Evolutionary conservation across 2,113 vertebrate genomes (phyloP).

Genomic region (Scytalopus superciliaris): DNA sequence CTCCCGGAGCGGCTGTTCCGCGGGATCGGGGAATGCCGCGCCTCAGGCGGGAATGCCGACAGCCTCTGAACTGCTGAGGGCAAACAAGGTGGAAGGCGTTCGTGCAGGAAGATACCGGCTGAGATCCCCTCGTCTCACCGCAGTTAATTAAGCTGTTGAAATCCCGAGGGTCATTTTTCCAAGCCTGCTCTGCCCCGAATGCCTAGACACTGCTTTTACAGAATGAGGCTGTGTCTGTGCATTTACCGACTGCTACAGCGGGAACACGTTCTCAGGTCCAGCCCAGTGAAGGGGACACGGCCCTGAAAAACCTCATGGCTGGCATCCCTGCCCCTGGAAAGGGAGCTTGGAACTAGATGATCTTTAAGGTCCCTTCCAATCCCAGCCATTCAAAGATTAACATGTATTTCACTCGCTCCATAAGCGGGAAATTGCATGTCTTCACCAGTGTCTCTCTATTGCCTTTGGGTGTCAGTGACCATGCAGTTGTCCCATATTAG

Average conservation of each 20-base stretch:
- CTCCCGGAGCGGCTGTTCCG: no score
- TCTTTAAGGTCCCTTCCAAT: background rate
- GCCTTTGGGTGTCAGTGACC: no score
- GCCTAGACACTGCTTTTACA: background rate
- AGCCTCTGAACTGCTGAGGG: background rate
- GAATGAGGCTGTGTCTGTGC: background rate
- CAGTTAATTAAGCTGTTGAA: background rate
- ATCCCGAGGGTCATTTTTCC: background rate
- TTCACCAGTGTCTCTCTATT: background rate
- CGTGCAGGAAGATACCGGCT: background rate
- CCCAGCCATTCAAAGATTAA: background rate
- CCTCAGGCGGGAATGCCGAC: background rate
- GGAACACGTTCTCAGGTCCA: background rate
- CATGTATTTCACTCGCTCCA: rapidly evolving
- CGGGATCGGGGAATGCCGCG: rapidly evolving
- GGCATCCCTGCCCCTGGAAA: background rate
- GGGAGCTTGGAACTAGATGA: background rate
- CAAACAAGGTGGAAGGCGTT: no score
- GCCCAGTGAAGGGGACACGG: background rate
- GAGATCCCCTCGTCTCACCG: background rate
- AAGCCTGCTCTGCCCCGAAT: background rate
- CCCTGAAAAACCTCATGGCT: background rate
- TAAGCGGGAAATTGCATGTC: rapidly evolving
- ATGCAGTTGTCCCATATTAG: rapidly evolving
- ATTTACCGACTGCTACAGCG: background rate